phyloP scores from a whole-genome alignment of 2,888 invertebrate genomes.

The Drosophila infuscata region DNA sequence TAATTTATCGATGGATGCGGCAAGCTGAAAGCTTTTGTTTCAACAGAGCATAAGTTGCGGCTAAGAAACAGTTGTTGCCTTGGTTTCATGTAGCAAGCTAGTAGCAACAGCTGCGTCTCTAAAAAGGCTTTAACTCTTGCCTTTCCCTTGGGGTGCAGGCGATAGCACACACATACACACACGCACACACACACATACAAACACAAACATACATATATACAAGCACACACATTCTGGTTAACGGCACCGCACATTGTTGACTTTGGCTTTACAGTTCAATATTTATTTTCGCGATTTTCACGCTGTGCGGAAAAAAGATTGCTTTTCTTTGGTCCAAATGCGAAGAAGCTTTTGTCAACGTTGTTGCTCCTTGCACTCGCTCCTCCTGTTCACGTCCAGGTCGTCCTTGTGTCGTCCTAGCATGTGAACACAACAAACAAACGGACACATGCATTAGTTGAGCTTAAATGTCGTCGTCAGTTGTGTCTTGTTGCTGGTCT shows the following conservation, averaged over 20 bases:
- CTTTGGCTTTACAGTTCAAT: constrained; percentile 83
- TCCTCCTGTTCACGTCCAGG: constrained; percentile 6
- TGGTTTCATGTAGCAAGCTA: constrained; percentile 25
- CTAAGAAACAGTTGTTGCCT: constrained; percentile 38
- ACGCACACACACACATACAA: neutral
- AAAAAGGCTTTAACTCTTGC: constrained; percentile 47
- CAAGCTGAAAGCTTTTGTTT: constrained; percentile 48
- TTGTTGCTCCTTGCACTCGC: constrained; percentile 19
- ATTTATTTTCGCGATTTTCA: constrained; percentile 83
- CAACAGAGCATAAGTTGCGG: constrained; percentile 39
- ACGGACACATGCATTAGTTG: constrained; percentile 79
- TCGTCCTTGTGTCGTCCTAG: constrained; percentile 34
- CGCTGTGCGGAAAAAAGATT: constrained; percentile 67
- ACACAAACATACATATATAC: constrained; percentile 10
- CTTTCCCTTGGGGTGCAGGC: constrained; percentile 5
- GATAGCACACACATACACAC: constrained; percentile 7
- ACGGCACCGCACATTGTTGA: constrained; percentile 66
- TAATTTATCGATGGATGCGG: constrained; percentile 53
- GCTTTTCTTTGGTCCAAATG: constrained; percentile 47
- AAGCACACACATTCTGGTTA: constrained; percentile 39
- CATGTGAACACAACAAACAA: constrained; percentile 75
- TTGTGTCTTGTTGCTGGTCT: constrained; percentile 29
- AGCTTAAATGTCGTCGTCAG: constrained; percentile 67
- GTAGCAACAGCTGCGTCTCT: constrained; percentile 59
- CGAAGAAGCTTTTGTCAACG: constrained; percentile 43